Base-by-base conservation (phyloP, 2,797 vertebrate genomes). In the Leptatherina wallacei region DNA sequence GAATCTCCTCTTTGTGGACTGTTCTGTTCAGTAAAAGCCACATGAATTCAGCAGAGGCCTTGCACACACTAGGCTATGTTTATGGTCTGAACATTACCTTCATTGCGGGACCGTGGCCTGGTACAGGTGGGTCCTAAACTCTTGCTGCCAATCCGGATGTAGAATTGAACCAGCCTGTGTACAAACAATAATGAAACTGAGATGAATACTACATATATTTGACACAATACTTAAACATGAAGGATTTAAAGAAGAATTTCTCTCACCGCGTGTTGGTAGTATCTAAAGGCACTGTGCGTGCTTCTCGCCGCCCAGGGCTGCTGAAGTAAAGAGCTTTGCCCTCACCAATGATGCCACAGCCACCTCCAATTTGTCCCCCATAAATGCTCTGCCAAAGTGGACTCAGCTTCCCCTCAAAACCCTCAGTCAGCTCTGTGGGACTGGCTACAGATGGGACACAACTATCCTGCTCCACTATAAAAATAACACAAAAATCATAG, bases 381-480 rank as follows among this genome's bases (percentile, higher is more conserved):
- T 94, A 96, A 67, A 99, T 94, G 86, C 95, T 95, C 91, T 97
- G 95, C 98, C 98, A 99, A 65, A 98, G 96, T 3, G 96, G 96
- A 84, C 96, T 99, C 70, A 98, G 93, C 88, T 99, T 99, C 63
- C 96, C 97, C 90, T 99, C 98, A 88, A 99, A 99, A 71, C 96
- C 96, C 90, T 99, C 98, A 0, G 95, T 95, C 92, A 99, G 96
- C 93, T 99, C 98, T 56, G 93, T 95, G 85, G 96, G 96, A 82
- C 96, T 96, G 67, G 96, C 95, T 56, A 94, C 89, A 20, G 95
- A 93, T 4, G 97, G 96, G 42, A 98, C 96, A 86, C 98, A 99
- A 79, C 96, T 98, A 82, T 97, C 97, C 85, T 97, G 96, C 2
- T 97, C 96, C 66, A 97, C 98, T 99, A 80, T 49, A 62, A 62